Percentiles rank a stretch among this genome's conserved stretches.
phyloP scores from a whole-genome alignment of 1,140 invertebrate species.

The Whitmania pigra region DNA sequence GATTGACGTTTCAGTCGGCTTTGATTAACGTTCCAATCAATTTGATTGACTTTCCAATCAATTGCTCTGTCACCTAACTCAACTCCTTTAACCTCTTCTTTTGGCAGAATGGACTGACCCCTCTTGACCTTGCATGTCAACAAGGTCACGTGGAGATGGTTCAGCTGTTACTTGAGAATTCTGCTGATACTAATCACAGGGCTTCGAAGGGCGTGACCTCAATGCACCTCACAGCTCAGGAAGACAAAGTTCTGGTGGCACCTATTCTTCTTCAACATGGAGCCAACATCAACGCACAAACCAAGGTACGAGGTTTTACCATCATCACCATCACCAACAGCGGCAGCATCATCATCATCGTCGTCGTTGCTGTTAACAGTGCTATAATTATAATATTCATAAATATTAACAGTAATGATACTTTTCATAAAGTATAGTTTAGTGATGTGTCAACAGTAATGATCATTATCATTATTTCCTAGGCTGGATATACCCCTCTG shows the following conservation, averaged over 20 bases:
- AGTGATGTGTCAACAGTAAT: no score
- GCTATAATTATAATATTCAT: constrained; percentile 89
- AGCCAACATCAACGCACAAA: constrained; percentile 71
- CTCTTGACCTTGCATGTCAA: constrained; percentile 80
- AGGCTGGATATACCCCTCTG: constrained; percentile 92
- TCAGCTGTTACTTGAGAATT: constrained; percentile 73
- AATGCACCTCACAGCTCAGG: constrained; percentile 65
- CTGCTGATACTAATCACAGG: constrained; percentile 67
- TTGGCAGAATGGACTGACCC: constrained; percentile 60
- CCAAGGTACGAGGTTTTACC: constrained; percentile 50
- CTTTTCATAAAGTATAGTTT: no score
- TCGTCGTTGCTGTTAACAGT: constrained; percentile 68
- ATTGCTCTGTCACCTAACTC: neutral
- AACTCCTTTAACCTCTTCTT: no score
- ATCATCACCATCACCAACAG: neutral
- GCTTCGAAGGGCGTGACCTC: constrained; percentile 71
- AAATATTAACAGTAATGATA: no score
- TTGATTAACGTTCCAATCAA: no score
- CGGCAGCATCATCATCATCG: neutral
- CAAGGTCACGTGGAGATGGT: constrained; percentile 89
- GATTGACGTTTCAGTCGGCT: no score
- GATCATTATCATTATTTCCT: constrained; percentile 42
- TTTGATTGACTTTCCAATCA: no score
- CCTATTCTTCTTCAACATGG: constrained; percentile 75
- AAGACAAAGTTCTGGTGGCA: constrained; percentile 89